Evolutionary conservation across 2,113 vertebrate genomes (phyloP).

Genomic region (Rhinolophus ferrumequinum): DNA sequence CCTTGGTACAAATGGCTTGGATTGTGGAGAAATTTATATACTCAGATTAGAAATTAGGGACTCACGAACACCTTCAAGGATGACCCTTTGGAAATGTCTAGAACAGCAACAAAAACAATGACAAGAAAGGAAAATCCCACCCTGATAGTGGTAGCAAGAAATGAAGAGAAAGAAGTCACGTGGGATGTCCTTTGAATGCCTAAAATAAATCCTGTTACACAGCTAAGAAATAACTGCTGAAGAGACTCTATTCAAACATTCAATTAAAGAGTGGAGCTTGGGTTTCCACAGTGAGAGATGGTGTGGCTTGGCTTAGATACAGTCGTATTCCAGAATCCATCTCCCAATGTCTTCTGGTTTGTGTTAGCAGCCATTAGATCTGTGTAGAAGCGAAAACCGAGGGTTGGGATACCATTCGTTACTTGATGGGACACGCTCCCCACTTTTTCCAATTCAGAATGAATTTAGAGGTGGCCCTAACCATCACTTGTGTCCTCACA

Average conservation of each 20-base stretch:
- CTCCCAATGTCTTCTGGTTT: too few species aligned
- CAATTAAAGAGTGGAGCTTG: background rate
- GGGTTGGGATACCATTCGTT: background rate
- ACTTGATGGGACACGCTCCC: background rate
- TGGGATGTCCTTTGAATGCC: background rate
- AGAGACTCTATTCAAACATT: background rate
- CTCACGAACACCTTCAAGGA: background rate
- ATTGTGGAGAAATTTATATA: background rate
- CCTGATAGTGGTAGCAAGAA: background rate
- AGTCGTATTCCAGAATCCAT: background rate
- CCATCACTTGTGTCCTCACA: fast-evolving
- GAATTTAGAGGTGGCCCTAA: background rate
- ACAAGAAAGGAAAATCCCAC: background rate
- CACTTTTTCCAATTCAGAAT: too few species aligned
- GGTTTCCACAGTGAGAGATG: background rate
- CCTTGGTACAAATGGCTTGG: background rate
- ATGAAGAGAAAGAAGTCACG: background rate
- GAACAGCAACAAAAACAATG: background rate
- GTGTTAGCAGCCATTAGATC: background rate
- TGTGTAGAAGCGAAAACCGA: background rate
- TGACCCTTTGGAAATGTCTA: background rate
- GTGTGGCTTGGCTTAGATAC: background rate
- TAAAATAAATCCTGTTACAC: background rate
- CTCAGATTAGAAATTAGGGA: background rate
- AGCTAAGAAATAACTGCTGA: background rate